Base-by-base conservation (phyloP, 2,797 vertebrate species). In the Catostomus latipinnis region DNA sequence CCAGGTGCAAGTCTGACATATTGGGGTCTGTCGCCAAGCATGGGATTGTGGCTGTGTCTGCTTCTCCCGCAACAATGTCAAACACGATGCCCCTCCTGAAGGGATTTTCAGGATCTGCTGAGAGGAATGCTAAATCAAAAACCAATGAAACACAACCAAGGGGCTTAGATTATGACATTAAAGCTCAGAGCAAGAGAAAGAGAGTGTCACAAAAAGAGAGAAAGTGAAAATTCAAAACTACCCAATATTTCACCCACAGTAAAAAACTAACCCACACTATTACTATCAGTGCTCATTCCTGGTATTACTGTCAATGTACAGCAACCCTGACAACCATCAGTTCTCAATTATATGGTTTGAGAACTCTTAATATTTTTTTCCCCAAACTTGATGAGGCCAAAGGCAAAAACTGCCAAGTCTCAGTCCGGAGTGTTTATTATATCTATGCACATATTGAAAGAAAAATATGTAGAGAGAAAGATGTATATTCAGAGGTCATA, bases 21-120 rank as follows among this genome's bases (percentile, higher is more conserved):
- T 83, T 88, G 2, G 97, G 97, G 90, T 99, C 96, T 0, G 96
- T 97, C 81, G 97, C 92, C 0, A 95, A 91, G 89, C 98, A 99
- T 1, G 94, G 90, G 45, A 98, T 94, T 61, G 90, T 84, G 0
- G 89, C 90, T n/a, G 86, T 88, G 1, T 89, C 92, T 78, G 96
- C 96, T 87, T 94, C 95, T 66, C 90, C 94, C 8, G 89, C 92
- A 7, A 96, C 84, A 82, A 95, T 88, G 58, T 83, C 88, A 83
- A 78, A 74, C 89, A 95, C 85, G 74, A 93, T 87, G 61, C 90
- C 82, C 82, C 91, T 95, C 79, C 93, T 94, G 91, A 99, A 99
- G 69, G 96, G 94, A 81, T 94, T 92, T 0, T 88, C 84, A n/a
- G 96, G 96, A 93, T 98, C 97, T 98, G 90, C 48, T 87, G 86